These are phyloP conservation scores for Tragelaphus imberbis DNA, from an alignment of 2,113 vertebrate genomes.

Conservation along the genomic window DNA sequence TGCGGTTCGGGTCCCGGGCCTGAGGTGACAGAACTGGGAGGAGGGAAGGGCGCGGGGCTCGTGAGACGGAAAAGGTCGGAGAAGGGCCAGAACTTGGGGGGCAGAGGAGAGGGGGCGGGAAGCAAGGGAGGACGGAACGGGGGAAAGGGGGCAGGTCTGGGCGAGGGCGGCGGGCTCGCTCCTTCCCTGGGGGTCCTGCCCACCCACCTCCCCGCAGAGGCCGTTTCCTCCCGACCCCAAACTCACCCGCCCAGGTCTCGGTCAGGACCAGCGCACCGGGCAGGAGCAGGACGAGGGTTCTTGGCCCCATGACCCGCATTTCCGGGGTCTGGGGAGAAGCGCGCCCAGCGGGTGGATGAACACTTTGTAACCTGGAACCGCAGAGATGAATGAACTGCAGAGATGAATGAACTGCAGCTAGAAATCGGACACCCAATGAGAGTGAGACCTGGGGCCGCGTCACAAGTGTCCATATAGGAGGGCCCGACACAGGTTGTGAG, in stretches of 20 bases:
- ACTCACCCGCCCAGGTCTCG: background rate
- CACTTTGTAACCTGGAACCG: background rate
- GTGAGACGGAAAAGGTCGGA: background rate
- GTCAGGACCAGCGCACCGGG: background rate
- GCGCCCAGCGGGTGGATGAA: fast-evolving
- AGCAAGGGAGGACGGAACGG: fast-evolving
- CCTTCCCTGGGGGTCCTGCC: background rate
- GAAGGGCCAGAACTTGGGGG: background rate
- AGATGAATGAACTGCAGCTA: background rate
- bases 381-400: too few relatives aligned
- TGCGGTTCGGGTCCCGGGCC: too few relatives aligned
- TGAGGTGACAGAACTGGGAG: fast-evolving
- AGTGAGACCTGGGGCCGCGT: background rate
- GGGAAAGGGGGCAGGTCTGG: background rate
- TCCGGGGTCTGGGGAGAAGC: fast-evolving
- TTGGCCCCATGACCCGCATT: fast-evolving
- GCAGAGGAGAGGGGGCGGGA: too few relatives aligned
- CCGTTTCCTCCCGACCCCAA: background rate
- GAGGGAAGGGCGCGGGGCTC: fast-evolving
- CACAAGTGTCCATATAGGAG: background rate
- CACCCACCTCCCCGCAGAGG: background rate
- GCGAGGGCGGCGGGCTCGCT: background rate
- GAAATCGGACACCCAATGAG: background rate
- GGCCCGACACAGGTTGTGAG: background rate
- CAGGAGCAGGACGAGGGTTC: background rate